These are phyloP conservation scores for Eriosoma lanigerum DNA, from an alignment of 1,140 invertebrate genomes.

Conservation along the genomic window DNA sequence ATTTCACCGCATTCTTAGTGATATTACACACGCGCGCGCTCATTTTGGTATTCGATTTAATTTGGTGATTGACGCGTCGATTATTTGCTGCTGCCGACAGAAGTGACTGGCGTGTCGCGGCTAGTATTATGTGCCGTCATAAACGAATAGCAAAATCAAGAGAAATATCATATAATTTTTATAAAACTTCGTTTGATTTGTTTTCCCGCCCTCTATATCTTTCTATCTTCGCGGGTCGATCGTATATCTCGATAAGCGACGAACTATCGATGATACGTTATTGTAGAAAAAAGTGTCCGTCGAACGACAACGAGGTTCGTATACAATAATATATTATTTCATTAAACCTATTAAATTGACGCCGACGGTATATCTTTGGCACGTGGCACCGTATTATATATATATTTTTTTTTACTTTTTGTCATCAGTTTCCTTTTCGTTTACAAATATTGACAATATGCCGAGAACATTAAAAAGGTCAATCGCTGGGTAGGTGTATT, in stretches of 20 bases:
- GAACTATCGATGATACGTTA: too few species aligned
- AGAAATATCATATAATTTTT: too few species aligned
- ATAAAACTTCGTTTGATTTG: too few species aligned
- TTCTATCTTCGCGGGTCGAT: too few species aligned
- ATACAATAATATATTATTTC: too few species aligned
- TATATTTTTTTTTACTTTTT: background rate
- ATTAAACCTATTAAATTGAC: background rate
- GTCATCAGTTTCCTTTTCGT: background rate
- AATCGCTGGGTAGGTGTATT: background rate
- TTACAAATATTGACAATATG: background rate
- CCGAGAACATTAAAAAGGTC: background rate
- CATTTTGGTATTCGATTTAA: conserved; percentile 1
- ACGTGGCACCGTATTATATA: background rate
- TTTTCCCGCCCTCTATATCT: too few species aligned
- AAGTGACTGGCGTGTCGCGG: background rate
- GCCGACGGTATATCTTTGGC: background rate
- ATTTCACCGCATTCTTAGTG: background rate
- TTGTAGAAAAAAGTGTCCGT: too few species aligned
- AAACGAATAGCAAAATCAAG: too few species aligned
- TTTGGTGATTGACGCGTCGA: conserved; percentile 17
- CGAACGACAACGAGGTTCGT: too few species aligned
- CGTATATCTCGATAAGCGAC: too few species aligned
- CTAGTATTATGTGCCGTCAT: too few species aligned
- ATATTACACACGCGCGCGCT: background rate
- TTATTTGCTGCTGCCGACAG: background rate